Evolutionary conservation across 2,113 vertebrate genomes (phyloP).

Genomic region (Fregata magnificens): DNA sequence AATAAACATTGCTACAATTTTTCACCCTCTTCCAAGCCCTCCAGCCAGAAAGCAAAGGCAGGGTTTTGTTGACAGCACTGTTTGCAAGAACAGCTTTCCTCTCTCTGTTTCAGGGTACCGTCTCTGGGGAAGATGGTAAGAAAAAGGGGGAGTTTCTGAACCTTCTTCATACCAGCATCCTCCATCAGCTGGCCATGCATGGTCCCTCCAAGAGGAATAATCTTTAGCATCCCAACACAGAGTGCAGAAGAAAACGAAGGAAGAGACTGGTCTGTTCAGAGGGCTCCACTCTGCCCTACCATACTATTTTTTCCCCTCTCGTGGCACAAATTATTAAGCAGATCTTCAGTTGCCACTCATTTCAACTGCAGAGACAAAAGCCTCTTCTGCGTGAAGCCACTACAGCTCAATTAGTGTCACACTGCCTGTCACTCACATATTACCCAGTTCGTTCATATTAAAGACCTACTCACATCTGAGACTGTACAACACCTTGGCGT

Average conservation of each 20-base stretch:
- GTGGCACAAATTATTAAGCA: not conserved
- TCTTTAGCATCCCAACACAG: accelerated
- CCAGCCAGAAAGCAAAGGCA: not conserved
- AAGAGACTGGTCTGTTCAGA: not conserved
- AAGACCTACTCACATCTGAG: not conserved
- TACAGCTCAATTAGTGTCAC: constrained; percentile 31
- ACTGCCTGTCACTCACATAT: not conserved
- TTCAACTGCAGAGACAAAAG: constrained; percentile 8
- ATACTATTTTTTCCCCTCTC: not conserved
- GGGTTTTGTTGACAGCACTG: not conserved
- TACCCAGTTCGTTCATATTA: not conserved
- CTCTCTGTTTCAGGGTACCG: not conserved
- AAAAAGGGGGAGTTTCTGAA: not conserved
- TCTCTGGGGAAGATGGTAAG: not conserved
- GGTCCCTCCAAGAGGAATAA: not conserved
- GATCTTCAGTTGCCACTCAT: constrained; percentile 36
- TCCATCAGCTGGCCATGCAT: not conserved
- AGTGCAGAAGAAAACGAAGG: not conserved
- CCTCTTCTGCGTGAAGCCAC: constrained; percentile 10
- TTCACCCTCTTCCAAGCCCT: not conserved
- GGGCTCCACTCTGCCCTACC: not conserved
- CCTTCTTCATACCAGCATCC: not conserved
- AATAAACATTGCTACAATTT: not conserved
- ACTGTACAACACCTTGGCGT: not conserved
- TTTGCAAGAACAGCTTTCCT: not conserved